phyloP scores from a whole-genome alignment of 2,113 vertebrate genomes.

The Calypte anna region DNA sequence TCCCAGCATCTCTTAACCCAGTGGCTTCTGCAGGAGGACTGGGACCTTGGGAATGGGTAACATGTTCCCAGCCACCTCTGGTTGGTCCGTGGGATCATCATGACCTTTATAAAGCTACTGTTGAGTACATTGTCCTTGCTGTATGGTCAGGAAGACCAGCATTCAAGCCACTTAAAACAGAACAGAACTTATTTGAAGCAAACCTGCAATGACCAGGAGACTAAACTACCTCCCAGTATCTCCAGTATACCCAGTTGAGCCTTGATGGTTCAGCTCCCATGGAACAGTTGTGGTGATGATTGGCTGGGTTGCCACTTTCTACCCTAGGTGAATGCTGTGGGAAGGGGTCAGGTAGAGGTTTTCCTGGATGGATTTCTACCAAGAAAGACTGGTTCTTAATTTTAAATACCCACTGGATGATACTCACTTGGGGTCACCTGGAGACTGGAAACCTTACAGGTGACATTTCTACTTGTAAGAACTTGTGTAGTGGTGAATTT shows the following conservation, averaged over 20 bases:
- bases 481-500: background rate
- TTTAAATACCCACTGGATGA: background rate
- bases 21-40: background rate
- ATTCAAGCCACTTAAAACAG: background rate
- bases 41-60: background rate
- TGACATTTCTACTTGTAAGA: background rate
- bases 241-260: too few relatives aligned
- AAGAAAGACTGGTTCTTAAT: background rate
- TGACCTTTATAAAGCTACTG: background rate
- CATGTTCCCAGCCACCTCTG: background rate
- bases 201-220: conserved; percentile 30
- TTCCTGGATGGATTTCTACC: background rate
- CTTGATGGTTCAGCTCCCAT: background rate
- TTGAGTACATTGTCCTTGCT: accelerated
- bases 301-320: background rate
- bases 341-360: background rate
- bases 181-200: background rate
- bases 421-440: background rate
- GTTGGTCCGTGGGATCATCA: background rate
- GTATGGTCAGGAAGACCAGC: background rate
- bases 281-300: background rate
- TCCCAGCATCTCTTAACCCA: background rate
- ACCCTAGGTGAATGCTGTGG: background rate
- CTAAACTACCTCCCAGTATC: background rate
- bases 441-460: background rate